A percentile compares a stretch with the other conserved stretches of the same genome.
These are phyloP conservation scores for Rousettus leschenaultii DNA, from an alignment of 2,113 vertebrate species.

Conservation along the genomic window DNA sequence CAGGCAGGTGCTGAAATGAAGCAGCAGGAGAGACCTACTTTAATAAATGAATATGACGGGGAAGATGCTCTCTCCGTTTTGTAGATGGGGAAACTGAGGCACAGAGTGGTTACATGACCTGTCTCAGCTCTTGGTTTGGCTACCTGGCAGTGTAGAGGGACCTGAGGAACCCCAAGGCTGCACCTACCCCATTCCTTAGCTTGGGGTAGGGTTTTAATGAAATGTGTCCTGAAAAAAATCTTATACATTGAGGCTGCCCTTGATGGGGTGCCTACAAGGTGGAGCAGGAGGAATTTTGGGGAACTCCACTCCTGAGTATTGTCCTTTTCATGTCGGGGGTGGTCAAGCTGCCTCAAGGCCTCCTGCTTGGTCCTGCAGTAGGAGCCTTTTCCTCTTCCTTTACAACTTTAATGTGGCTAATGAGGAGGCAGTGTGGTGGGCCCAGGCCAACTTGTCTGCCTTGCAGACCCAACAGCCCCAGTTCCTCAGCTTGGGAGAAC, in stretches of 20 bases:
- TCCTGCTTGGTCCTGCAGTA: background rate
- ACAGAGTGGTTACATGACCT: background rate
- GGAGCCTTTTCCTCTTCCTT: background rate
- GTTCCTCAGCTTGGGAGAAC: background rate
- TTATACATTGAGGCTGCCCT: background rate
- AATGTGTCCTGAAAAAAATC: background rate
- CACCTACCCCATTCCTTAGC: background rate
- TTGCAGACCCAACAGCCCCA: background rate
- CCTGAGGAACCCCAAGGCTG: background rate
- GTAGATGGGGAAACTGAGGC: background rate
- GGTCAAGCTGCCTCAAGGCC: background rate
- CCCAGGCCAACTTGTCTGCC: background rate
- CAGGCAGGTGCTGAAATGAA: background rate
- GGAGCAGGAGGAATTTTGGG: background rate
- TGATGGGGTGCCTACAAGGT: background rate
- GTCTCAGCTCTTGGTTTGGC: background rate
- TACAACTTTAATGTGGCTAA: background rate
- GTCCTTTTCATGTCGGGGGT: background rate
- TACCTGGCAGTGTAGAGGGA: background rate
- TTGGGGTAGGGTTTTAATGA: background rate
- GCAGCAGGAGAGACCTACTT: background rate
- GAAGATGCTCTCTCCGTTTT: background rate
- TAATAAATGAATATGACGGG: background rate
- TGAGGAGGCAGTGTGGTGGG: background rate
- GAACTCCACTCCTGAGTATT: background rate